A percentile compares a stretch with the other conserved stretches of the same genome.
These are phyloP conservation scores for Bothrops jararaca DNA, from an alignment of 2,113 vertebrate species.

Conservation along the genomic window DNA sequence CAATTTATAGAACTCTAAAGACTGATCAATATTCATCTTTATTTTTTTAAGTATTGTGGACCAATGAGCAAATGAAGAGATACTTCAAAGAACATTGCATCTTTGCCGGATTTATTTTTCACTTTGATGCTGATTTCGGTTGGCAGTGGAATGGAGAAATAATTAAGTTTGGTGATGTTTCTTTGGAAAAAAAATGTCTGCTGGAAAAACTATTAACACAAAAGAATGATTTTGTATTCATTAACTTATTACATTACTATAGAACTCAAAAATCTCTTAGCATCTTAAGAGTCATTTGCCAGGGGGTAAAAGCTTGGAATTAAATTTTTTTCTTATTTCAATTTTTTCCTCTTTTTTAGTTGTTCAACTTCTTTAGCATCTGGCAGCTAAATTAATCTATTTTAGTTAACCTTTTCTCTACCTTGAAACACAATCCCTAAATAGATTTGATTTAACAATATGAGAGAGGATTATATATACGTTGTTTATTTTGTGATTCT, in stretches of 20 bases:
- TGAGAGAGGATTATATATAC: slow-evolving; percentile 15
- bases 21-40: neutral
- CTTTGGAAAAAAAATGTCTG: neutral
- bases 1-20: neutral
- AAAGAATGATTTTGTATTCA: neutral
- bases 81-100: neutral
- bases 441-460: slow-evolving; percentile 3
- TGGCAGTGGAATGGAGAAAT: neutral
- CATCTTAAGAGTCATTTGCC: neutral
- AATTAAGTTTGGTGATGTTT: neutral
- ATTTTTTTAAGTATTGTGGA: neutral
- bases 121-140: neutral
- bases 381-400: slow-evolving; percentile 18
- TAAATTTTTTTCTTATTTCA: neutral
- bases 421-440: slow-evolving; percentile 18
- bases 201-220: neutral
- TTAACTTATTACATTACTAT: neutral
- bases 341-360: neutral
- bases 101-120: neutral
- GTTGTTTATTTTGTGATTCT: neutral
- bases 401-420: neutral
- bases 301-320: neutral
- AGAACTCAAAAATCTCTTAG: neutral
- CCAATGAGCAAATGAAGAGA: neutral
- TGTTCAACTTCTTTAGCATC: neutral